These are phyloP conservation scores for Alosa sapidissima DNA, from an alignment of 2,797 vertebrate species.

Conservation along the genomic window DNA sequence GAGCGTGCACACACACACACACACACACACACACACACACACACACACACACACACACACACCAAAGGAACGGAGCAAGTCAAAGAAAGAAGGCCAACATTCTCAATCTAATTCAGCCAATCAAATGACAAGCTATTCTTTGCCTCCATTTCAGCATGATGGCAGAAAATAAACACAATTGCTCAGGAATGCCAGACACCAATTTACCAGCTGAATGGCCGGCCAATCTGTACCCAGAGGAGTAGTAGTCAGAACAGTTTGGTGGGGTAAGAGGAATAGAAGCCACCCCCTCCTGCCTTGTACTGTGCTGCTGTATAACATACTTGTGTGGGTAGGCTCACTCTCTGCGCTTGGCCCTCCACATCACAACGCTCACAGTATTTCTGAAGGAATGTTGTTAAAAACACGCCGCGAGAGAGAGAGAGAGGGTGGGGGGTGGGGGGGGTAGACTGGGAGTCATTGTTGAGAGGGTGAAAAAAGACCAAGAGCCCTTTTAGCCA, in stretches of 20 bases:
- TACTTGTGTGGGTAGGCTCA: constrained; percentile 22
- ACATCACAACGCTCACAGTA: constrained; percentile 40
- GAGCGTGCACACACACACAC: not conserved
- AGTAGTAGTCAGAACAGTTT: not conserved
- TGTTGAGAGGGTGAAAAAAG: constrained; percentile 39
- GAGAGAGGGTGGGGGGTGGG: not conserved
- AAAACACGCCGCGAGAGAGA: not conserved
- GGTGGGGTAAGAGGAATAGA: not conserved
- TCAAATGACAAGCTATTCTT: not conserved
- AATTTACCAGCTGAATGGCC: not conserved
- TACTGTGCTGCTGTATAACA: not conserved
- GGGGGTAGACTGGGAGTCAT: not conserved
- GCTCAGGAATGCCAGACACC: constrained; percentile 6
- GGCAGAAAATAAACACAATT: constrained; percentile 16
- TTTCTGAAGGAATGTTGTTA: constrained; percentile 44
- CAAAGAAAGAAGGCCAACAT: not conserved
- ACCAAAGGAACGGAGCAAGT: not conserved
- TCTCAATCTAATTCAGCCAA: constrained; percentile 3
- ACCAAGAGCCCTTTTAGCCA: constrained; percentile 31
- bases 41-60: constrained; percentile 12
- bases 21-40: not conserved
- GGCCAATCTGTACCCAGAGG: not conserved
- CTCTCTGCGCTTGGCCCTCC: not conserved
- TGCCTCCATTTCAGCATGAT: not conserved
- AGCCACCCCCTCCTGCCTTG: not conserved